A percentile compares a stretch with the other conserved stretches of the same genome.
These are phyloP conservation scores for Sitophilus oryzae DNA, from an alignment of 1,140 invertebrate genomes.

Conservation along the genomic window DNA sequence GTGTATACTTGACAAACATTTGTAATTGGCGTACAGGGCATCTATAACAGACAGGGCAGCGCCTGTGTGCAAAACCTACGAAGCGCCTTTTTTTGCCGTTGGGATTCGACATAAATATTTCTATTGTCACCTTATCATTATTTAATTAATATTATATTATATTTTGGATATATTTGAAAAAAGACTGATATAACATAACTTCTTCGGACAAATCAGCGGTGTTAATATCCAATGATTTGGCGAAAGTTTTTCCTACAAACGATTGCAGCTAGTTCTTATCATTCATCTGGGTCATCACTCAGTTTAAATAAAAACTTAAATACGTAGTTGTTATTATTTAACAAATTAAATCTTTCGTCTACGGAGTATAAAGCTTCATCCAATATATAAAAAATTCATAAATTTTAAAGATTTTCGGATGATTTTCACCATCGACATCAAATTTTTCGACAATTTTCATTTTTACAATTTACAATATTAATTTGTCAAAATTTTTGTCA, in stretches of 20 bases:
- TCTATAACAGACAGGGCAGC: no score
- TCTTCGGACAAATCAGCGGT: not conserved
- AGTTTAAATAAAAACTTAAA: constrained; percentile 2
- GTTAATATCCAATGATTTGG: not conserved
- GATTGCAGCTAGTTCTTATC: not conserved
- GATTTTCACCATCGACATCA: not conserved
- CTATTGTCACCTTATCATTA: not conserved
- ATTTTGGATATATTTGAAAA: no score
- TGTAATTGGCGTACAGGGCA: no score
- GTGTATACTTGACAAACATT: no score
- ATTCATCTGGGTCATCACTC: not conserved
- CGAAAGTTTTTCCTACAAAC: not conserved
- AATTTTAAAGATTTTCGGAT: not conserved
- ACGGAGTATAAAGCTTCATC: not conserved
- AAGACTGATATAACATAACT: not conserved
- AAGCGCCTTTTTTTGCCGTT: no score
- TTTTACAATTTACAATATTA: no score
- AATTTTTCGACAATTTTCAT: constrained; percentile 1
- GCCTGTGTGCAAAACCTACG: no score
- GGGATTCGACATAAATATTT: no score
- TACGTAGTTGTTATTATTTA: not conserved
- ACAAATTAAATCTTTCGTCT: not conserved
- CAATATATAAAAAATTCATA: not conserved
- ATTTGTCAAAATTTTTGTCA: no score
- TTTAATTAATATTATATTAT: no score